Conservation (phyloP, 2,888 invertebrate genomes). For the Hoplodrina blanda region DNA sequence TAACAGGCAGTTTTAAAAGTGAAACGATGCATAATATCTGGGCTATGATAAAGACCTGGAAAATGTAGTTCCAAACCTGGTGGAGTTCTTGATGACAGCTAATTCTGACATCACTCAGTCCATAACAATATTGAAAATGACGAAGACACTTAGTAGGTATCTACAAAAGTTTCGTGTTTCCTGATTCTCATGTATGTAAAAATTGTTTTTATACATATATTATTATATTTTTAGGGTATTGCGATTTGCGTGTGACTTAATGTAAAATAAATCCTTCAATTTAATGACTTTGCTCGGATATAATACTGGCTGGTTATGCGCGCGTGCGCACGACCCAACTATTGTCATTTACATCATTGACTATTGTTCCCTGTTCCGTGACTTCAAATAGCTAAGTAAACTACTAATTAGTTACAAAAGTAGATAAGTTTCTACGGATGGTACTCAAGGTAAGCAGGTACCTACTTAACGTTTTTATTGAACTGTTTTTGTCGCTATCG, state of each 20-base stretch:
- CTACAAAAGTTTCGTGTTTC: too few species aligned
- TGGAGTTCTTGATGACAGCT: constrained; percentile 13
- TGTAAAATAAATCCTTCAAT: constrained; percentile 48
- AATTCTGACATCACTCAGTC: constrained; percentile 19
- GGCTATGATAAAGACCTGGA: neutral
- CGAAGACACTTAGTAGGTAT: neutral
- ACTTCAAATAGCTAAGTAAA: constrained; percentile 78
- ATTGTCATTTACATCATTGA: constrained; percentile 78
- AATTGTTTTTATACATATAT: neutral
- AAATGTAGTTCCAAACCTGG: constrained; percentile 1
- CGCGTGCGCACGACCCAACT: constrained; percentile 83
- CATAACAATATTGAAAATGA: neutral
- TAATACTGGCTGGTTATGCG: constrained; percentile 63
- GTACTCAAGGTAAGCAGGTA: constrained; percentile 3
- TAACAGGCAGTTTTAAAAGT: constrained; percentile 14
- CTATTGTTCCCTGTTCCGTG: constrained; percentile 84
- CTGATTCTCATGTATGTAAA: neutral
- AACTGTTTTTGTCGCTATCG: neutral
- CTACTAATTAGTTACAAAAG: constrained; percentile 78
- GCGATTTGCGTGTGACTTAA: constrained; percentile 15
- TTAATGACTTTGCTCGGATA: constrained; percentile 53
- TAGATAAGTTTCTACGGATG: constrained; percentile 8
- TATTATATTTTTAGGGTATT: constrained; percentile 25
- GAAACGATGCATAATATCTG: constrained; percentile 4
- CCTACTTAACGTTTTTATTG: constrained; percentile 8